These are phyloP conservation scores for Callopanchax toddi DNA, from an alignment of 2,113 vertebrate species.

Conservation along the genomic window DNA sequence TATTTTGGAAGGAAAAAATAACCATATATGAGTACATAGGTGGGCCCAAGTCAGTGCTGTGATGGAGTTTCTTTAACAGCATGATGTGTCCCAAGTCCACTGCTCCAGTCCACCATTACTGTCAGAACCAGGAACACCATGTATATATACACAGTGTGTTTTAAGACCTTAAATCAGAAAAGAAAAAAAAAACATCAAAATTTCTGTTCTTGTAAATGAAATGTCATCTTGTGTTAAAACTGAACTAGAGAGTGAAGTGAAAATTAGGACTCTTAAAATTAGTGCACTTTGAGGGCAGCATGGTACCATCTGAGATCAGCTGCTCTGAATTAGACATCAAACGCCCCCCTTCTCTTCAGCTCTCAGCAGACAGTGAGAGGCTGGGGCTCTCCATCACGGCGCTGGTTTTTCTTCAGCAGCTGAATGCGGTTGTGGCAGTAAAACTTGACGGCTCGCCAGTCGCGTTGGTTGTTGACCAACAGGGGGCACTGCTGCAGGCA, in stretches of 20 bases:
- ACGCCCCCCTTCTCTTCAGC: background rate
- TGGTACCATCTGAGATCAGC: conserved; percentile 52
- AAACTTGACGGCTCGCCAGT: conserved; percentile 84
- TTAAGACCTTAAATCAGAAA: conserved; percentile 54
- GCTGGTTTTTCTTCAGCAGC: conserved; percentile 81
- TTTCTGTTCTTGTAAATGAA: conserved; percentile 9
- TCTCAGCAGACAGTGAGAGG: conserved; percentile 75
- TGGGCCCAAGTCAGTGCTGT: conserved; percentile 11
- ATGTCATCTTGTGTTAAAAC: conserved; percentile 2
- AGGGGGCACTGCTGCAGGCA: conserved; percentile 82
- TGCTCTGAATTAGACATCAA: background rate
- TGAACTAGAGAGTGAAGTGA: conserved; percentile 14
- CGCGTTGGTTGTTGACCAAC: conserved; percentile 81
- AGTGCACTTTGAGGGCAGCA: conserved; percentile 35
- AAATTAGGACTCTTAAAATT: conserved; percentile 43
- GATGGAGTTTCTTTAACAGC: conserved; percentile 42
- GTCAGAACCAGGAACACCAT: conserved; percentile 15
- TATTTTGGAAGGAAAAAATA: conserved; percentile 23
- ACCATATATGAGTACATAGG: conserved; percentile 45
- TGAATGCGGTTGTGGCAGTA: conserved; percentile 85
- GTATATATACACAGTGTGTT: conserved; percentile 26
- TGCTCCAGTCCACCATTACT: background rate
- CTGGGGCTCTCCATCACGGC: conserved; percentile 66
- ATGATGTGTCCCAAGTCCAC: conserved; percentile 28
- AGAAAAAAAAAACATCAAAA: conserved; percentile 11